A percentile compares a stretch with the other conserved stretches of the same genome.
Conservation (phyloP, 1,140 invertebrate species). For the Lepidurus apus region DNA sequence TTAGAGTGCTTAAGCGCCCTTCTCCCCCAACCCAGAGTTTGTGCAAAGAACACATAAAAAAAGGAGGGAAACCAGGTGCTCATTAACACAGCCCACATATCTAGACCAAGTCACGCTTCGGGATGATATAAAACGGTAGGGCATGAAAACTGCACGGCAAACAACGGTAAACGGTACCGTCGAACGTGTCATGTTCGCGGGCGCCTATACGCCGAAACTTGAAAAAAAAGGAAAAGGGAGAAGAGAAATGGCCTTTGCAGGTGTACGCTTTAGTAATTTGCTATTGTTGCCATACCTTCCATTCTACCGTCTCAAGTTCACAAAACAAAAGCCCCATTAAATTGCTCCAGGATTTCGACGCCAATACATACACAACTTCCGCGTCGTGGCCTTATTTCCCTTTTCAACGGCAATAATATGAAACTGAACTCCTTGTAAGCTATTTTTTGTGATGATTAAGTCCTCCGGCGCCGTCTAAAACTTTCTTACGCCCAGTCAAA, state of each 20-base stretch:
- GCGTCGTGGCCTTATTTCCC: too few relatives aligned
- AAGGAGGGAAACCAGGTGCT: neutral
- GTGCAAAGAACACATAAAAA: neutral
- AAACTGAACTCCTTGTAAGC: too few relatives aligned
- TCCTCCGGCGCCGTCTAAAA: too few relatives aligned
- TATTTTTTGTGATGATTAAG: too few relatives aligned
- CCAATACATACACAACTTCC: too few relatives aligned
- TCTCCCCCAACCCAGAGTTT: too few relatives aligned
- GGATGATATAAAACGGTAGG: neutral
- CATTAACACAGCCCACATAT: neutral
- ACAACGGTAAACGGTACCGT: conserved; percentile 1
- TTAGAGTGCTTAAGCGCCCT: too few relatives aligned
- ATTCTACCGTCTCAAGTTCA: neutral
- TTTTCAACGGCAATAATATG: too few relatives aligned
- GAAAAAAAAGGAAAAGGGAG: neutral
- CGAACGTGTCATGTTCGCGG: neutral
- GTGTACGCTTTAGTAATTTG: neutral
- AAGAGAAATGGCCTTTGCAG: neutral
- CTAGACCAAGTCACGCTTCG: conserved; percentile 13
- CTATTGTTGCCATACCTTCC: neutral
- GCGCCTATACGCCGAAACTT: neutral
- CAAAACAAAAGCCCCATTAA: too few relatives aligned
- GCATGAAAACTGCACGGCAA: neutral
- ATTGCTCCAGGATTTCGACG: too few relatives aligned
- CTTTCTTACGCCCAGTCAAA: too few relatives aligned